Evolutionary conservation across 2,888 invertebrate genomes (phyloP).

Genomic region (Cephus rjabovi): DNA sequence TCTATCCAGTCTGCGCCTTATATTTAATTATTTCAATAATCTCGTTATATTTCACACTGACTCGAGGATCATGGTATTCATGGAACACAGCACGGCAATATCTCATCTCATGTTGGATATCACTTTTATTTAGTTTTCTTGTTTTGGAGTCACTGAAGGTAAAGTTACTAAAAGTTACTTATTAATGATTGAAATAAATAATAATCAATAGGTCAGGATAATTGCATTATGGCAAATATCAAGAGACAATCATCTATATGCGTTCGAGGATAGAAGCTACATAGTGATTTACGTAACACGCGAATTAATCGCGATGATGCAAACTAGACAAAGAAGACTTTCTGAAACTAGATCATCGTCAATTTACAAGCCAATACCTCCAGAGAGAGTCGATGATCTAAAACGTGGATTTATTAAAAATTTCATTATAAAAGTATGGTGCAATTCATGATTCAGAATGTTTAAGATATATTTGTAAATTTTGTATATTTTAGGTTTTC

Average conservation of each 20-base stretch:
- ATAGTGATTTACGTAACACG: constrained; percentile 12
- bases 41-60: constrained; percentile 15
- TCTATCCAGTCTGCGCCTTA: constrained; percentile 14
- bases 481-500: background rate
- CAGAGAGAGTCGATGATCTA: background rate
- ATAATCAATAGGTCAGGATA: too few relatives aligned
- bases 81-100: constrained; percentile 16
- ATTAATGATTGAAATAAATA: too few relatives aligned
- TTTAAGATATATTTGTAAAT: too few relatives aligned
- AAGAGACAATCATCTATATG: constrained; percentile 2
- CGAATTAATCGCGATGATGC: constrained; percentile 1
- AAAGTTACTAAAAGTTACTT: background rate
- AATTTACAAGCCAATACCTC: background rate
- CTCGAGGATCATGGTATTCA: constrained; percentile 9
- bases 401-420: background rate
- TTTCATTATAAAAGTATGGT: background rate
- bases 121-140: constrained; percentile 14
- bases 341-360: background rate
- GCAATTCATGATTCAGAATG: background rate
- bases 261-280: constrained; percentile 17
- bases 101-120: constrained; percentile 12
- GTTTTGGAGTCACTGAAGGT: constrained; percentile 14
- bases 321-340: too few relatives aligned
- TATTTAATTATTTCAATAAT: constrained; percentile 8
- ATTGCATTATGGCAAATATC: constrained; percentile 9